Conservation (phyloP, 2,797 vertebrate genomes). For the Aeoliscus strigatus region DNA sequence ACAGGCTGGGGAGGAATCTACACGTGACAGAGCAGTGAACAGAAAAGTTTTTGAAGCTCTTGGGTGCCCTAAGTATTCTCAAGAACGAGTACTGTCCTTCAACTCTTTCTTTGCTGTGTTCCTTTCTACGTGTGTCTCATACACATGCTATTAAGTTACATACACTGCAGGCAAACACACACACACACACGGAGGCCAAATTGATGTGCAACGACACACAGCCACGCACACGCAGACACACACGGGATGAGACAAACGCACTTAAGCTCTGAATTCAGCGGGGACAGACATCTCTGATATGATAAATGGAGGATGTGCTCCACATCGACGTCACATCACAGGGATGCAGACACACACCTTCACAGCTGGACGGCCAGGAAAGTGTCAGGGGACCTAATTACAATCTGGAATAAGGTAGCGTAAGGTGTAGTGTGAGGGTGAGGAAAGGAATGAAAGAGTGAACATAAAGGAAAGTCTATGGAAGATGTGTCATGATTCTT, state of each 20-base stretch:
- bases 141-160: slow-evolving; percentile 14
- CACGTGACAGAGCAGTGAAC: slow-evolving; percentile 8
- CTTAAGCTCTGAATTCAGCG: slow-evolving; percentile 33
- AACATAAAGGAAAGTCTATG: slow-evolving; percentile 22
- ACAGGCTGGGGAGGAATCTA: slow-evolving; percentile 30
- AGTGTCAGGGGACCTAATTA: slow-evolving; percentile 61
- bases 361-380: slow-evolving; percentile 47
- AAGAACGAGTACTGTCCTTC: slow-evolving; percentile 54
- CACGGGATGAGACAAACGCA: slow-evolving; percentile 18
- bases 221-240: not conserved
- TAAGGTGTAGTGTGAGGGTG: slow-evolving; percentile 33
- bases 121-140: slow-evolving; percentile 12
- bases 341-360: slow-evolving; percentile 20
- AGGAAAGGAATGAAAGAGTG: slow-evolving; percentile 29
- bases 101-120: slow-evolving; percentile 32
- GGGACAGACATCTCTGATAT: slow-evolving; percentile 39
- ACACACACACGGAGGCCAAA: not conserved
- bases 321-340: slow-evolving; percentile 31
- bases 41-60: slow-evolving; percentile 19
- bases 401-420: slow-evolving; percentile 20
- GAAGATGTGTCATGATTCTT: too few species aligned
- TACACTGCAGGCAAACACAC: not conserved
- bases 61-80: slow-evolving; percentile 16
- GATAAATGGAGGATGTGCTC: slow-evolving; percentile 41
- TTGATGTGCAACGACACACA: slow-evolving; percentile 12